phyloP scores from a whole-genome alignment of 2,113 vertebrate species.

The Mesitornis unicolor region DNA sequence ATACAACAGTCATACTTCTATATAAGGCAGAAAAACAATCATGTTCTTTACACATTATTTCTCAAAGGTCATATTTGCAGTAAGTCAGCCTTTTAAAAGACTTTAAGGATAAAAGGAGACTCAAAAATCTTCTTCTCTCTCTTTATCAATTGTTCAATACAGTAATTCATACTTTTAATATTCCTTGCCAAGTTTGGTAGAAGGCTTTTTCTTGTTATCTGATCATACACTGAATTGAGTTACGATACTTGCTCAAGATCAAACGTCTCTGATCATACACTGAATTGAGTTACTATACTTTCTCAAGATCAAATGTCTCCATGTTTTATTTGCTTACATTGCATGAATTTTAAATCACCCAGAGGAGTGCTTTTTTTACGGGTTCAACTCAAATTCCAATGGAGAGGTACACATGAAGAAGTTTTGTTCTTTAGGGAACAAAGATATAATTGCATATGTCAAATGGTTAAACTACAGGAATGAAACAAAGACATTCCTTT shows the following conservation, averaged over 20 bases:
- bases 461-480: background rate
- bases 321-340: background rate
- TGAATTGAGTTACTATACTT: background rate
- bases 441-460: background rate
- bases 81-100: background rate
- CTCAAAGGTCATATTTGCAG: background rate
- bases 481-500: background rate
- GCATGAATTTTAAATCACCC: background rate
- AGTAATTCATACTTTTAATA: background rate
- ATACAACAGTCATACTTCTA: background rate
- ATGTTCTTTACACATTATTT: background rate
- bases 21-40: background rate
- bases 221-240: background rate
- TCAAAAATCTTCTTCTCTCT: background rate
- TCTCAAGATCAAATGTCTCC: background rate
- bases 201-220: background rate
- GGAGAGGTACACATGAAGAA: background rate
- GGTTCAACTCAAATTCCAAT: background rate
- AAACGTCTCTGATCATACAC: background rate
- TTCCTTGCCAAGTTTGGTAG: background rate
- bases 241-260: background rate
- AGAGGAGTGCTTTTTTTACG: background rate
- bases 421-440: background rate
- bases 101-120: background rate
- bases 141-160: background rate